Conservation (phyloP, 2,888 invertebrate genomes). For the Tridacna crocea region DNA sequence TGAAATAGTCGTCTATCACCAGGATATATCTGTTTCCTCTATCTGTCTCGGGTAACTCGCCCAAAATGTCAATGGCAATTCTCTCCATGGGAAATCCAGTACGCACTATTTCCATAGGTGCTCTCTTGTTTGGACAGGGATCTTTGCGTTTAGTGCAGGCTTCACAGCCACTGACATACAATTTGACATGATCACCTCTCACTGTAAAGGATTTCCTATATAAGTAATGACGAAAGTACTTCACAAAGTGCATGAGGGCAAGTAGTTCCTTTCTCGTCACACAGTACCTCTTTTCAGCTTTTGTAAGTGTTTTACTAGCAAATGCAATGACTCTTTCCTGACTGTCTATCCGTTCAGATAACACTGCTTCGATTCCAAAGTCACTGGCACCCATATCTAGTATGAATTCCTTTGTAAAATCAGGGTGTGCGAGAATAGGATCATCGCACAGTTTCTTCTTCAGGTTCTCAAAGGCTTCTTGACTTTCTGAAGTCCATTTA, state of each 20-base stretch:
- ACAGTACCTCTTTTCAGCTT: constrained; percentile 30
- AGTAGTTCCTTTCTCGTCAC: no score
- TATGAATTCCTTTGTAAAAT: background rate
- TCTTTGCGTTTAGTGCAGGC: no score
- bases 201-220: constrained; percentile 19
- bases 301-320: constrained; percentile 29
- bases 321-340: background rate
- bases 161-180: constrained; percentile 7
- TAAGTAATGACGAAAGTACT: no score
- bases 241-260: no score
- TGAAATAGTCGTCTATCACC: no score
- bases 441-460: background rate
- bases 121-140: no score
- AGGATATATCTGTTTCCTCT: no score
- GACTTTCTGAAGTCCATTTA: background rate
- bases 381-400: background rate
- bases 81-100: no score
- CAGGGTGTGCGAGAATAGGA: background rate
- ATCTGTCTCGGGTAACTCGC: no score
- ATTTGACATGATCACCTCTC: constrained; percentile 35
- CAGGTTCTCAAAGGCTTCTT: background rate
- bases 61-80: no score
- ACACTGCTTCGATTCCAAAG: background rate
- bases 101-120: no score
- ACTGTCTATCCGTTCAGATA: background rate